Base-by-base conservation (phyloP, 2,888 invertebrate genomes). In the Theretra japonica region DNA sequence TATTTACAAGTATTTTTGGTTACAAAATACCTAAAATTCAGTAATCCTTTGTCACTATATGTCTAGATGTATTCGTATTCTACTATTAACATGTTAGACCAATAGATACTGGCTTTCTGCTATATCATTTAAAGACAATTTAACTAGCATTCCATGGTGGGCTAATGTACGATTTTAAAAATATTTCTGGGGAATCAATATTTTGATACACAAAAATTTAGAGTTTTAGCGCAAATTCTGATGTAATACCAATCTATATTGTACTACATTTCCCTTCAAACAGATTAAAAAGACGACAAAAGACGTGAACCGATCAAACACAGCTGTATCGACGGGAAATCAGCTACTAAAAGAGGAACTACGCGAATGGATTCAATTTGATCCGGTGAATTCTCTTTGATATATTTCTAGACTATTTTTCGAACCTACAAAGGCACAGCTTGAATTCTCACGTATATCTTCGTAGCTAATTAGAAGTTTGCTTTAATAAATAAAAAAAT, bases 351-450 rank as follows among this genome's bases (percentile, higher is more conserved):
- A 86, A 73, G 90, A 90, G 11, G 93, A 93, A 69, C 70, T 91
- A 2, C 83, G 90, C 0, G 90, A 93, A 74, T 94, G 93, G 93
- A 76, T 92, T 2, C 82, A 76, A 48, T 91, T 76, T 75, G 75
- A 79, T 19, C 28, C 79, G 72, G 93, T 93, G 79, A 80, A 65
- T 70, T 65, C 65, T 48, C 65, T 65, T 23, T 65, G 65, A 48
- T 11, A 65, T 65, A 6, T 30, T 23, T 23, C 5, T 48, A 48
- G 65, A 48, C 41, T 53, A 53, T 53, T 53, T 53, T 19, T 53
- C 19, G 19, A 53, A 19, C n/a, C 50, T n/a, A n/a, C 50, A 19
- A 19, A 53, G 50, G 50, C 50, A 19, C 50, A 53, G n/a, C 4
- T 4, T 4, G 5, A 48, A 15, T 21, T 11, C 17, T 65, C 41